Percentiles rank a stretch among this genome's conserved stretches.
Conservation (phyloP, 2,797 vertebrate species). For the Sebastes minor region DNA sequence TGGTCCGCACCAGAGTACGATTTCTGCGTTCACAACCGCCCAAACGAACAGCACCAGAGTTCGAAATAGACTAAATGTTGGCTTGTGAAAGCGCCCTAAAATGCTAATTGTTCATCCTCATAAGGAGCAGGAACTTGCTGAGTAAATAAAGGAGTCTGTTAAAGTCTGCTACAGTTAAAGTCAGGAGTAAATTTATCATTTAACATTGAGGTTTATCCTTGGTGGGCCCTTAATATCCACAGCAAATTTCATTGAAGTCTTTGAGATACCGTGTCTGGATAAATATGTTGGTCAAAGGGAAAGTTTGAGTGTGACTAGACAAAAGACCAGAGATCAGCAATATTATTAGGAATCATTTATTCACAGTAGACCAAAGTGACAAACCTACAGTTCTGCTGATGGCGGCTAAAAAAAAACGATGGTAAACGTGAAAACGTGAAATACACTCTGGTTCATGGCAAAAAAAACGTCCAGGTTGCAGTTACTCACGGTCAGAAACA, state of each 20-base stretch:
- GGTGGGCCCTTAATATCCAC: not conserved
- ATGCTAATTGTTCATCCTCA: not conserved
- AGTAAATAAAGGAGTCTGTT: not conserved
- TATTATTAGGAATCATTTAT: not conserved
- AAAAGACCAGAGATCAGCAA: not conserved
- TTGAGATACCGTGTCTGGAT: not conserved
- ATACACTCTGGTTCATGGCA: too few species aligned
- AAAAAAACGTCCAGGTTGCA: too few species aligned
- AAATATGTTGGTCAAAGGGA: not conserved
- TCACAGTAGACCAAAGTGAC: not conserved
- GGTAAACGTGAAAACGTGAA: too few species aligned
- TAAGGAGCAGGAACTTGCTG: not conserved
- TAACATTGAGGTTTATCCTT: not conserved
- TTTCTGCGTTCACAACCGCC: too few species aligned
- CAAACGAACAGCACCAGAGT: too few species aligned
- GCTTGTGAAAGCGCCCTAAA: not conserved
- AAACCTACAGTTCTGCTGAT: not conserved
- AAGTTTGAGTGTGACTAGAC: not conserved
- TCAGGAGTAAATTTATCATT: not conserved
- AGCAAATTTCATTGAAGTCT: not conserved
- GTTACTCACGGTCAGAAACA: too few species aligned
- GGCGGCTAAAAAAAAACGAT: not conserved
- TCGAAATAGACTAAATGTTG: too few species aligned
- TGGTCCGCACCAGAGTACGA: too few species aligned
- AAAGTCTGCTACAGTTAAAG: not conserved